phyloP scores from a whole-genome alignment of 2,113 vertebrate genomes.

The Butorides virescens region DNA sequence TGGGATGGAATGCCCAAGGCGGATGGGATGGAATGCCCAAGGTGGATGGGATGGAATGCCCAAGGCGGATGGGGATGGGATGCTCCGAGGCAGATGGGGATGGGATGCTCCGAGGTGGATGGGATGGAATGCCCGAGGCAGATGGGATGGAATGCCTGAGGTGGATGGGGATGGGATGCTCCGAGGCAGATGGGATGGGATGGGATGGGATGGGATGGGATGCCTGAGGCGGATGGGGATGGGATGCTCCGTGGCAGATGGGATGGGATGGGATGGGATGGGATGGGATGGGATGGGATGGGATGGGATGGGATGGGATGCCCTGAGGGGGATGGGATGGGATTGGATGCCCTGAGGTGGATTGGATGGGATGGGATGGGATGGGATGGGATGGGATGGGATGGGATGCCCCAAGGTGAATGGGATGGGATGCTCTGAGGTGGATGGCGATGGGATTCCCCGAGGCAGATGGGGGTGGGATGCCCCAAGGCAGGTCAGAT shows the following conservation, averaged over 20 bases:
- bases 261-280: no score
- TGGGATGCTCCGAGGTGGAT: no score
- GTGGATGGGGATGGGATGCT: background rate
- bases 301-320: no score
- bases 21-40: no score
- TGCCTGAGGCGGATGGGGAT: no score
- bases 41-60: no score
- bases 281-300: no score
- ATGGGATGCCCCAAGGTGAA: background rate
- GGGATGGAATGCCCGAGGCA: no score
- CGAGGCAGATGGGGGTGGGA: background rate
- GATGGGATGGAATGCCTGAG: no score
- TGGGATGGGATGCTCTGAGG: background rate
- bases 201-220: no score
- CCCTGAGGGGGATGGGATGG: background rate
- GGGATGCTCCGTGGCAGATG: background rate
- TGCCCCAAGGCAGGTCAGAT: background rate
- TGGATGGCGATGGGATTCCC: background rate
- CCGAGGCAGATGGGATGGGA: background rate
- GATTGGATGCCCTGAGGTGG: background rate
- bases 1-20: background rate
- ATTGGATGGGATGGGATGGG: no score
- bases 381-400: background rate
- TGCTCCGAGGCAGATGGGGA: background rate
- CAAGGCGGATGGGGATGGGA: no score